These are phyloP conservation scores for Xanthia icteritia DNA, from an alignment of 2,888 invertebrate genomes.

Conservation along the genomic window DNA sequence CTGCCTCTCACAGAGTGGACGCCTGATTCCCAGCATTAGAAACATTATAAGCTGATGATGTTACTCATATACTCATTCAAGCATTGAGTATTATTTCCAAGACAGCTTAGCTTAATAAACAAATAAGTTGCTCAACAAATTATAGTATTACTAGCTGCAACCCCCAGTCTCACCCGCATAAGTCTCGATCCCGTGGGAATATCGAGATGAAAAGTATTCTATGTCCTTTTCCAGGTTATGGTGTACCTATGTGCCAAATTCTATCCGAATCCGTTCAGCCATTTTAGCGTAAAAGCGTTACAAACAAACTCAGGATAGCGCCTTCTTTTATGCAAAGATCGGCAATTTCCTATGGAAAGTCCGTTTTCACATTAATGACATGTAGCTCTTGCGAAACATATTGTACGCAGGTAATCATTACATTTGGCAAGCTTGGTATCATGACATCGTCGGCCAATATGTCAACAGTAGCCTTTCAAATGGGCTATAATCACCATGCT, in stretches of 20 bases:
- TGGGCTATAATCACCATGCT: not conserved
- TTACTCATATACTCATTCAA: not conserved
- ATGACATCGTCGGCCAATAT: not conserved
- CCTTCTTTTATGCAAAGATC: not conserved
- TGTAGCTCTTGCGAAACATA: conserved; percentile 6
- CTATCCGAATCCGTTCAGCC: too few species aligned
- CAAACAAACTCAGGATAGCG: not conserved
- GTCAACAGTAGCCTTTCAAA: not conserved
- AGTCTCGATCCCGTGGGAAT: too few species aligned
- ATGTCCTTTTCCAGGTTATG: too few species aligned
- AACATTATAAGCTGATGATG: not conserved
- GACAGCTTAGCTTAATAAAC: not conserved
- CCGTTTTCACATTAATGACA: not conserved
- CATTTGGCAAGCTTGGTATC: conserved; percentile 14
- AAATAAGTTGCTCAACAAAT: not conserved
- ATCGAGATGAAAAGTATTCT: too few species aligned
- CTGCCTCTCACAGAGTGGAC: too few species aligned
- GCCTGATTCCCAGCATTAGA: not conserved
- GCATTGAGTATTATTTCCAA: not conserved
- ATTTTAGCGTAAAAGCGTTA: too few species aligned
- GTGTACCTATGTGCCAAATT: too few species aligned
- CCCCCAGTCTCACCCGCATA: too few species aligned
- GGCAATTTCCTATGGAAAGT: conserved; percentile 15
- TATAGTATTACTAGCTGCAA: not conserved
- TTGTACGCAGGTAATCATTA: conserved; percentile 9